Evolutionary conservation across 2,113 vertebrate genomes (phyloP), one percentile per base, ranked within the genome.

Genomic region (Blennius ocellaris): DNA sequence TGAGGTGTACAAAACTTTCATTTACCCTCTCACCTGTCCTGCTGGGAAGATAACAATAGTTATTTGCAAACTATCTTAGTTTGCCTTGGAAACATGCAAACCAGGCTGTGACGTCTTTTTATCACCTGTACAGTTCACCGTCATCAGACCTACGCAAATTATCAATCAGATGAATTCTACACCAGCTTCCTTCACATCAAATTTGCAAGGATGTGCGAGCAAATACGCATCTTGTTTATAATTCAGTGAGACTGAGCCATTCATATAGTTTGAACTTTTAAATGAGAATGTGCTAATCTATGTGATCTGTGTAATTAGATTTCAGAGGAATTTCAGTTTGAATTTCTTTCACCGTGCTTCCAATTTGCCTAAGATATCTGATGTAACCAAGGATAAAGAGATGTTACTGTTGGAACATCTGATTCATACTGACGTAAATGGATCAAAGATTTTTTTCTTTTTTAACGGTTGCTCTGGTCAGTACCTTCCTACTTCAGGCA

Each of bases 11-110:
- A 38, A 11, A 11, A 45, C n/a, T 45, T 50, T 43, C 1, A 12
- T 40, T 62, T 48, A 11, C n/a, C 7, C 3, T 47, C 11, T 45
- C 10, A 30, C 11, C 44, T 11, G 6, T 30, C 21, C 21, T 38
- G 0, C 55, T 49, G 8, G 37, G 17, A 5, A n/a, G 30, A 37
- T 56, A 57, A 62, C 50, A 43, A n/a, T 2, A 30, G 50, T 16
- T 43, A 9, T 37, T 41, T 63, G 36, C 8, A 14, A 43, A 17
- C 49, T 38, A 6, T 62, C 8, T 17, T 44, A 14, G 52, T 44
- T 56, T 69, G 55, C 39, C 45, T 10, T 8, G 5, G 10, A n/a
- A n/a, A 43, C 50, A 61, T 69, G 50, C 21, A 74, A 71, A 69
- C 63, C 51, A 11, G 11, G 1, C 15, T 48, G 8, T 0, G 10